A percentile compares a stretch with the other conserved stretches of the same genome.
Evolutionary conservation across 1,140 invertebrate species (phyloP).

Genomic region (Octopus bimaculoides): DNA sequence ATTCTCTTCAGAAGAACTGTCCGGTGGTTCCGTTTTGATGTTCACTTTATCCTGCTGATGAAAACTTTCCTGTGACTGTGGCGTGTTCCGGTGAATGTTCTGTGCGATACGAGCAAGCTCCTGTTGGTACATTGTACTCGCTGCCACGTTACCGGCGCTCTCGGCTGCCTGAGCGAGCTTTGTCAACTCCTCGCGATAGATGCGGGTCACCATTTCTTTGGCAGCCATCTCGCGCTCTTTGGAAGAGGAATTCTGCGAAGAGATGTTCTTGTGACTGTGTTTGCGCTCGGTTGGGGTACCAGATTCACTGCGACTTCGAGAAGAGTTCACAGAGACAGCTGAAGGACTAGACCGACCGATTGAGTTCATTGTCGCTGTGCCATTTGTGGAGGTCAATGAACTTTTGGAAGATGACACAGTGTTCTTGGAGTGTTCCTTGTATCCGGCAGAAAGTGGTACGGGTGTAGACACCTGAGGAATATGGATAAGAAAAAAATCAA

Average conservation of each 20-base stretch:
- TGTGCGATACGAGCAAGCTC: conserved; percentile 46
- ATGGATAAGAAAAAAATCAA: too few relatives aligned
- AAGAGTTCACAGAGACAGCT: conserved; percentile 1
- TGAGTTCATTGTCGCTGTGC: conserved; percentile 3
- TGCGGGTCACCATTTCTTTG: conserved; percentile 93
- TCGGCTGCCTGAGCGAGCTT: conserved; percentile 72
- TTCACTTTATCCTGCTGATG: conserved; percentile 24
- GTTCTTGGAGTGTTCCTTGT: conserved; percentile 5
- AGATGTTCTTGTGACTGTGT: background rate
- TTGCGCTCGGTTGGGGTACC: conserved; percentile 5
- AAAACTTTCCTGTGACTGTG: conserved; percentile 31
- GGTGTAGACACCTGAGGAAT: background rate
- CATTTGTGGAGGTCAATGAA: background rate
- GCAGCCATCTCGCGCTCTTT: conserved; percentile 52
- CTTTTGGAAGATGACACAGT: conserved; percentile 6
- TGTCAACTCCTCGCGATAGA: conserved; percentile 93
- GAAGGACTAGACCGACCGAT: conserved; percentile 15
- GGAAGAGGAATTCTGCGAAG: conserved; percentile 11
- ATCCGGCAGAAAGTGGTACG: background rate
- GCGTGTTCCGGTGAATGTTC: conserved; percentile 19
- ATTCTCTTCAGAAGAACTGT: conserved; percentile 39
- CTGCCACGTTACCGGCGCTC: conserved; percentile 65
- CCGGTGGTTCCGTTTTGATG: conserved; percentile 44
- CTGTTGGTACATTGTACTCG: conserved; percentile 69
- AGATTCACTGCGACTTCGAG: conserved; percentile 12